Conservation (phyloP, 2,113 vertebrate genomes). For the Dolichotis patagonum region DNA sequence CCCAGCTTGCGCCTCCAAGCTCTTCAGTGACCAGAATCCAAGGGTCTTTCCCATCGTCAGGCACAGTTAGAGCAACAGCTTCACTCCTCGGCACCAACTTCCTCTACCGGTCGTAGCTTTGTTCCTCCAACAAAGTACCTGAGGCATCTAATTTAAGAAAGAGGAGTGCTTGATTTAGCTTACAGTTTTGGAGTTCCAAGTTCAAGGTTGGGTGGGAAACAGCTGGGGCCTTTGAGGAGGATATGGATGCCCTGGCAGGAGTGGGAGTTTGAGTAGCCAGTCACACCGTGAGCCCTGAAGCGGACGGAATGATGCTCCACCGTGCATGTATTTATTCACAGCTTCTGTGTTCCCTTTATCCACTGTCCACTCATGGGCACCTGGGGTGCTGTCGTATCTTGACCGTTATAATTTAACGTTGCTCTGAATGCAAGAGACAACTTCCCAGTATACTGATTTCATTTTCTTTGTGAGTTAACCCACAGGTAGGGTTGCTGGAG, state of each 20-base stretch:
- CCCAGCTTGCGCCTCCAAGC: not conserved
- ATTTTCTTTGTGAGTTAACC: not conserved
- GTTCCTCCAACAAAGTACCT: not conserved
- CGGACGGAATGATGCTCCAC: not conserved
- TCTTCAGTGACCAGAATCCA: not conserved
- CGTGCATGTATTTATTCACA: fast-evolving
- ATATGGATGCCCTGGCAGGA: not conserved
- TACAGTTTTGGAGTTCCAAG: not conserved
- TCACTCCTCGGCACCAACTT: too few species aligned
- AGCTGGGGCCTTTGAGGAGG: not conserved
- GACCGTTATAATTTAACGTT: not conserved
- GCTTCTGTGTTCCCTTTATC: not conserved
- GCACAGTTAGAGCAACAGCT: not conserved
- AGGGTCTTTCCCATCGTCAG: not conserved
- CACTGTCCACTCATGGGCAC: not conserved
- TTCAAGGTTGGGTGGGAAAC: too few species aligned
- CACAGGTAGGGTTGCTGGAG: not conserved
- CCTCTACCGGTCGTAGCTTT: not conserved
- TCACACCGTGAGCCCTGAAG: not conserved
- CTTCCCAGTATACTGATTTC: not conserved
- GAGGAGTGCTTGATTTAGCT: not conserved
- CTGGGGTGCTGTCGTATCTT: not conserved
- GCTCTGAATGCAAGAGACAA: not conserved
- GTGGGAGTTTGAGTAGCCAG: not conserved
- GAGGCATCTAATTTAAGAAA: too few species aligned